Base-by-base conservation (phyloP, 2,797 vertebrate species). In the Huso huso region DNA sequence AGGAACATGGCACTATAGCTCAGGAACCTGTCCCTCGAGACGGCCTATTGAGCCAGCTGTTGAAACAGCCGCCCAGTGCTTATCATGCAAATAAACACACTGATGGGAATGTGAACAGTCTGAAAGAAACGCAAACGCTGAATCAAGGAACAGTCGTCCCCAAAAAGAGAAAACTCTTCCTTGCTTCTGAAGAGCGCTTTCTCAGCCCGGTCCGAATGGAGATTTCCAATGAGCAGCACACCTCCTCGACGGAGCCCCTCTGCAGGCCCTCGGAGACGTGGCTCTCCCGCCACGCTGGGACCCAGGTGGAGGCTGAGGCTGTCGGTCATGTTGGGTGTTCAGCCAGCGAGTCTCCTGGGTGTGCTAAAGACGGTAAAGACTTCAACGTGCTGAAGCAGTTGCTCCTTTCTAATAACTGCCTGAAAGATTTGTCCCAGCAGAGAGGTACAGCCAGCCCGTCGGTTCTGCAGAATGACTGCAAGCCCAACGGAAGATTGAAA, bases 361-460 rank as follows among this genome's bases (percentile, higher is more conserved):
- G 86, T 87, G 81, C 86, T 72, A 89, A 92, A 86, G 94, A 97
- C 76, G 92, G 89, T 75, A 92, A 92, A 77, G 94, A 94, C 76
- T 99, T 98, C 83, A 99, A 99, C 68, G 97, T 99, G 73, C 89
- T 99, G 68, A 99, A 98, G 77, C 96, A 98, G 81, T 85, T 99
- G 69, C 92, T 99, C 67, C 91, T 99, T 63, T 98, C 97, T 1
- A 96, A 99, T 87, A 98, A 95, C 84, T 96, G 94, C 79, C 88
- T 97, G 77, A 93, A 94, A 82, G 95, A 96, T 77, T 76, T 97
- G 72, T 91, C 95, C 73, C 94, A 92, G 64, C 92, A 91, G 74
- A 87, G 90, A 76, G 92, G 85, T 75, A 84, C 83, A 11, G 65
- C 87, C 69, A 88, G 84, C 77, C 86, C 88, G 8, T 80, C 85